Evolutionary conservation across 2,888 invertebrate species (phyloP).

Genomic region (Octodonta nipae): DNA sequence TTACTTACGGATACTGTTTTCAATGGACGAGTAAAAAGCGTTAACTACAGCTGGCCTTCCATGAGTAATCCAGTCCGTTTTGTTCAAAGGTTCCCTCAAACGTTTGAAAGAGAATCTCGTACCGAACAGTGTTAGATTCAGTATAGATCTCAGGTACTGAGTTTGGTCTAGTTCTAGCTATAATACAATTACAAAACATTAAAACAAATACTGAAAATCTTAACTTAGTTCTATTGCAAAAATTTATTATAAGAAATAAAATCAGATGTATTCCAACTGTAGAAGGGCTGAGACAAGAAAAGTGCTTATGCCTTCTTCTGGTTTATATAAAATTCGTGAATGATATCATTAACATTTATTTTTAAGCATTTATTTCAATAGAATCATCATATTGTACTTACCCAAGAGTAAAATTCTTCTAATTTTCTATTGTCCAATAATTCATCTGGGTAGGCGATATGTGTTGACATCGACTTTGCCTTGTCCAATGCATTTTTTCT

Average conservation of each 20-base stretch:
- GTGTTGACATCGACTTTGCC: slow-evolving; percentile 68
- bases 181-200: no score
- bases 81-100: slow-evolving; percentile 65
- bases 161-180: slow-evolving; percentile 58
- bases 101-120: slow-evolving; percentile 67
- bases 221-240: no score
- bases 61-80: slow-evolving; percentile 75
- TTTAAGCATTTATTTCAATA: no score
- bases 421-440: slow-evolving; percentile 69
- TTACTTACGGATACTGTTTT: slow-evolving; percentile 75
- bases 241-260: no score
- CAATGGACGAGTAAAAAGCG: slow-evolving; percentile 73
- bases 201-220: slow-evolving; percentile 4
- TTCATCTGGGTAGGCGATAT: slow-evolving; percentile 88
- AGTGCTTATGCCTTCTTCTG: neutral
- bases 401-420: slow-evolving; percentile 62
- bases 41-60: slow-evolving; percentile 75
- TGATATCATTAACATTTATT: no score
- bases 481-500: slow-evolving; percentile 63
- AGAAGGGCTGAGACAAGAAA: slow-evolving; percentile 1
- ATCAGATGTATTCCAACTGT: no score
- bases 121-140: slow-evolving; percentile 67
- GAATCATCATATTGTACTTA: slow-evolving; percentile 33
- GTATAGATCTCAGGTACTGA: slow-evolving; percentile 60
- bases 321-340: neutral